These are phyloP conservation scores for Cosmia trapezina DNA, from an alignment of 2,888 invertebrate genomes.

Conservation along the genomic window DNA sequence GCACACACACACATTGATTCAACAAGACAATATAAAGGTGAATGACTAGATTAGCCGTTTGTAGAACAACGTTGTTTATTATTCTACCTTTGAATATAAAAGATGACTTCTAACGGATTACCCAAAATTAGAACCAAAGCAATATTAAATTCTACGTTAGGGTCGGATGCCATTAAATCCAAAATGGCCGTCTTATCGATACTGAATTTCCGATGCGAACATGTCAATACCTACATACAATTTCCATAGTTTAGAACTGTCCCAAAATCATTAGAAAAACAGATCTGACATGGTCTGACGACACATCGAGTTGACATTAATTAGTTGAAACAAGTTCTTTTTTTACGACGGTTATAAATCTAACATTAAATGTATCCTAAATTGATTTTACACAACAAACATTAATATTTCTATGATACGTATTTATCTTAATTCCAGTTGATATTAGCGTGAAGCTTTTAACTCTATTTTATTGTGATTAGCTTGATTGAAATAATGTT, in stretches of 20 bases:
- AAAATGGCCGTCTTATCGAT: slow-evolving; percentile 32
- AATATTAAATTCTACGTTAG: slow-evolving; percentile 21
- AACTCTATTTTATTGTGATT: slow-evolving; percentile 31
- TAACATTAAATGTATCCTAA: slow-evolving; percentile 57
- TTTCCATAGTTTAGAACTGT: slow-evolving; percentile 44
- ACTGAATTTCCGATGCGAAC: slow-evolving; percentile 14
- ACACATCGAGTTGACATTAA: slow-evolving; percentile 50
- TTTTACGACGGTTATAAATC: slow-evolving; percentile 61
- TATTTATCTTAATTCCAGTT: slow-evolving; percentile 44
- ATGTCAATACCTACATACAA: slow-evolving; percentile 40
- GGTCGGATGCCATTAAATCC: slow-evolving; percentile 39
- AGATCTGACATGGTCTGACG: slow-evolving; percentile 38
- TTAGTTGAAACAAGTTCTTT: slow-evolving; percentile 59
- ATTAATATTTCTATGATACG: slow-evolving; percentile 49
- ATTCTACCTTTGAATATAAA: neutral
- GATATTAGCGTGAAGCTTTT: slow-evolving; percentile 46
- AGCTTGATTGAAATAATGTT: slow-evolving; percentile 44
- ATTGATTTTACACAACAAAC: slow-evolving; percentile 63
- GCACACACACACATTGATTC: too few species aligned
- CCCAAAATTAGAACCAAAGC: slow-evolving; percentile 3
- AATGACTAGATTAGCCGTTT: neutral
- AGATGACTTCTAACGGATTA: slow-evolving; percentile 21
- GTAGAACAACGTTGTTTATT: neutral
- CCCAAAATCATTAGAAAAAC: slow-evolving; percentile 32
- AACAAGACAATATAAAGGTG: neutral